Evolutionary conservation across 64 coral and sea anemone genomes (phyloP).

Genomic region (Cladopsammia gracilis): DNA sequence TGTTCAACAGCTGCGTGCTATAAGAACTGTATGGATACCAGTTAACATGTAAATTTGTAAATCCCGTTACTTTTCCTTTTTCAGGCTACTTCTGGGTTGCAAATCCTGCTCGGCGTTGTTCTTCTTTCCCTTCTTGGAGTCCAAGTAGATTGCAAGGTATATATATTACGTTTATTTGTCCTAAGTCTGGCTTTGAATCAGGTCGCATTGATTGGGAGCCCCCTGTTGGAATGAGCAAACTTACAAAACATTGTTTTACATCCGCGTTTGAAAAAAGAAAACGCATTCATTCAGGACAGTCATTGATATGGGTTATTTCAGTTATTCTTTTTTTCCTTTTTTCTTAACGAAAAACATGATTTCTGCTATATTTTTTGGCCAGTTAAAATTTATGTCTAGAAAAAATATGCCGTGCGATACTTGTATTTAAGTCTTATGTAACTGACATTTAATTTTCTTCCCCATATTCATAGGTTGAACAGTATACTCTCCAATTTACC

Average conservation of each 20-base stretch:
- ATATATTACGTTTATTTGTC: not conserved
- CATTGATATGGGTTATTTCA: no score
- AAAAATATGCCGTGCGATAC: not conserved
- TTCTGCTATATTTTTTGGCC: no score
- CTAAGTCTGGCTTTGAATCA: no score
- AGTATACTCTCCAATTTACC: not conserved
- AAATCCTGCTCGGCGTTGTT: not conserved
- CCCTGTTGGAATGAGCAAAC: no score
- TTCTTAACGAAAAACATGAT: no score
- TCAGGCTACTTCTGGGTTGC: not conserved
- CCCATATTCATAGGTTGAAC: not conserved
- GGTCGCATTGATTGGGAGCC: not conserved
- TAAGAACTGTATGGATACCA: no score
- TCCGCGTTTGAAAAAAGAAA: no score
- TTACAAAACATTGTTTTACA: no score
- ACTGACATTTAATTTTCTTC: no score
- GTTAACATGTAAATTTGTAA: not conserved
- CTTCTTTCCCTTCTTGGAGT: not conserved
- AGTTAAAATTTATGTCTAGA: no score
- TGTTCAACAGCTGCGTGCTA: not conserved
- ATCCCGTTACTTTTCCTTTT: not conserved
- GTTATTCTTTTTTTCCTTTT: no score
- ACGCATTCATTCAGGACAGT: no score
- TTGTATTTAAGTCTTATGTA: not conserved
- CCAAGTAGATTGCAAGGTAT: not conserved